Conservation (phyloP, 2,888 invertebrate genomes). For the Dryocosmus kuriphilus region DNA sequence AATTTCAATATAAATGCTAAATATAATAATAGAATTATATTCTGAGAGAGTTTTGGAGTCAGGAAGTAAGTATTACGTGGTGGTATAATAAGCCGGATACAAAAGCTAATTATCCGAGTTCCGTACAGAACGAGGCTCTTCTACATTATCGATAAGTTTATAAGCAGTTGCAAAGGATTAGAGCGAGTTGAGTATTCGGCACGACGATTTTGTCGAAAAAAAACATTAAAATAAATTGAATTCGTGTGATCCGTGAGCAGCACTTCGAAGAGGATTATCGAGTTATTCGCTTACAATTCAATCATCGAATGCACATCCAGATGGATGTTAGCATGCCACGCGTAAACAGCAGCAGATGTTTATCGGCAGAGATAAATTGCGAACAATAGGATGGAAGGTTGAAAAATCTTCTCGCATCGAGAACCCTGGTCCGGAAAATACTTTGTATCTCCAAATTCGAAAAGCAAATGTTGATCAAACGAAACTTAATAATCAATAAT, state of each 20-base stretch:
- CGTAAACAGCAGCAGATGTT: neutral
- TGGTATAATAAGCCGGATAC: neutral
- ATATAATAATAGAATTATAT: too few species aligned
- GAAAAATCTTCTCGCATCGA: neutral
- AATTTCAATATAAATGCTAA: too few species aligned
- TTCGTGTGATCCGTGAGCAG: neutral
- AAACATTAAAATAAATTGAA: slow-evolving; percentile 2
- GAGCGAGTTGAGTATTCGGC: neutral
- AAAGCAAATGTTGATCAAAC: neutral
- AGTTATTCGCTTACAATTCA: slow-evolving; percentile 3
- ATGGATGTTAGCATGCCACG: neutral
- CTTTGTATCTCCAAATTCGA: neutral
- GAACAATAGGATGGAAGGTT: neutral
- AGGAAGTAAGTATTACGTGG: too few species aligned
- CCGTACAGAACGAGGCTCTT: neutral
- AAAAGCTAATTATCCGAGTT: neutral
- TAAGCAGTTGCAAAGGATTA: slow-evolving; percentile 1
- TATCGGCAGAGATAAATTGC: slow-evolving; percentile 1
- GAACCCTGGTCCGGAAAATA: neutral
- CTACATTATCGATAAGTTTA: neutral
- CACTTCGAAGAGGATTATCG: neutral
- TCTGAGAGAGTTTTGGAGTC: too few species aligned
- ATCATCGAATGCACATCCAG: slow-evolving; percentile 10
- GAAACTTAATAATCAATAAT: too few species aligned
- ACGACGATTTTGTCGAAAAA: neutral